These are phyloP conservation scores for Scaeva pyrastri DNA, from an alignment of 2,888 invertebrate genomes.

Conservation along the genomic window DNA sequence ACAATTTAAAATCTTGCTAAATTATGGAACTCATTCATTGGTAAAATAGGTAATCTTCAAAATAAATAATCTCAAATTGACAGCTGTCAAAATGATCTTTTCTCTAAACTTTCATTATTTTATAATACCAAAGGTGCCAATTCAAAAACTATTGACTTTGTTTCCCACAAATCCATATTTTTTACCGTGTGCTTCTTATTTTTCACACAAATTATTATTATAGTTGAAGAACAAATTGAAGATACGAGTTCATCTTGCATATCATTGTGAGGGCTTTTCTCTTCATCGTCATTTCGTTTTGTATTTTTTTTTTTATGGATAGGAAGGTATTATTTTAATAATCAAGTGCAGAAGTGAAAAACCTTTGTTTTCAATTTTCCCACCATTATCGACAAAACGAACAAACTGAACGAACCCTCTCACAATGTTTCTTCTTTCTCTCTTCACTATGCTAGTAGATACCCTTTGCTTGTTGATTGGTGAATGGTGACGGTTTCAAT, in stretches of 20 bases:
- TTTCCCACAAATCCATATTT: background rate
- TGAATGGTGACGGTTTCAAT: slow-evolving; percentile 53
- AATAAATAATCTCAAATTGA: no score
- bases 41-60: no score
- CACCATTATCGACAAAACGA: slow-evolving; percentile 56
- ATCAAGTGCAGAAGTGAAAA: slow-evolving; percentile 54
- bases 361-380: slow-evolving; percentile 68
- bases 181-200: background rate
- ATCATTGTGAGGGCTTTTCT: slow-evolving; percentile 37
- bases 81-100: no score
- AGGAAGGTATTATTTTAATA: slow-evolving; percentile 5
- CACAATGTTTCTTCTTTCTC: background rate
- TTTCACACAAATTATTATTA: slow-evolving; percentile 29
- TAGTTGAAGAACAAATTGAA: slow-evolving; percentile 50
- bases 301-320: background rate
- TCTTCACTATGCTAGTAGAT: no score
- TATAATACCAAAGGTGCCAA: no score
- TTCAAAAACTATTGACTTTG: no score
- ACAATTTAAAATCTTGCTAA: no score
- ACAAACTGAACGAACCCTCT: background rate
- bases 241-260: slow-evolving; percentile 50
- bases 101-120: no score
- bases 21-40: no score
- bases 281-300: background rate
- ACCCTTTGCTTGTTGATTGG: slow-evolving; percentile 13